A percentile compares a stretch with the other conserved stretches of the same genome.
Evolutionary conservation across 2,888 invertebrate species (phyloP).

Genomic region (Drosophila phalerata): DNA sequence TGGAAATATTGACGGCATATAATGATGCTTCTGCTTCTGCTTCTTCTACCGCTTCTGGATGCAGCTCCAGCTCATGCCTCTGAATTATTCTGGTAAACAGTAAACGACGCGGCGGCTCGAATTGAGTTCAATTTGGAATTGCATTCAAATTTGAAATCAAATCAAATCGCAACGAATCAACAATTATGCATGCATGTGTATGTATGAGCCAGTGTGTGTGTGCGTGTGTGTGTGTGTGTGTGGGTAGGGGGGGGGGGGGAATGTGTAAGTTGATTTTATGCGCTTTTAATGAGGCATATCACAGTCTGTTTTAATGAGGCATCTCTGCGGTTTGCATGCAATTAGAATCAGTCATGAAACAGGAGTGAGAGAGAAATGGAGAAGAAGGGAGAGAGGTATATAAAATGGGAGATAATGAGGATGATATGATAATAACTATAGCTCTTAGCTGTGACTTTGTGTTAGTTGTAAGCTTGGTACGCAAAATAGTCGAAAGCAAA

Average conservation of each 20-base stretch:
- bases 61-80: background rate
- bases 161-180: slow-evolving; percentile 55
- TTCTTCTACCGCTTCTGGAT: background rate
- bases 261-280: slow-evolving; percentile 29
- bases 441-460: background rate
- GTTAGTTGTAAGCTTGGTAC: background rate
- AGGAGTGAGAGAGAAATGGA: background rate
- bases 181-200: slow-evolving; percentile 52
- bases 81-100: slow-evolving; percentile 57
- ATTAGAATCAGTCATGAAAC: slow-evolving; percentile 29
- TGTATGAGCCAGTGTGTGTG: background rate
- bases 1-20: slow-evolving; percentile 75
- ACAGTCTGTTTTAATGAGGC: slow-evolving; percentile 66
- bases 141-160: slow-evolving; percentile 49
- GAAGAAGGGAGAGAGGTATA: background rate
- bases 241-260: slow-evolving; percentile 3
- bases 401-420: background rate
- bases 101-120: slow-evolving; percentile 33
- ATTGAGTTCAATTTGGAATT: slow-evolving; percentile 52
- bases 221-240: slow-evolving; percentile 7
- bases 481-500: background rate
- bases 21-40: slow-evolving; percentile 49
- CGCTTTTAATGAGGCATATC: slow-evolving; percentile 70
- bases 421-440: slow-evolving; percentile 3
- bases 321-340: slow-evolving; percentile 56